Conservation (phyloP, 2,113 vertebrate species). For the Carlito syrichta region DNA sequence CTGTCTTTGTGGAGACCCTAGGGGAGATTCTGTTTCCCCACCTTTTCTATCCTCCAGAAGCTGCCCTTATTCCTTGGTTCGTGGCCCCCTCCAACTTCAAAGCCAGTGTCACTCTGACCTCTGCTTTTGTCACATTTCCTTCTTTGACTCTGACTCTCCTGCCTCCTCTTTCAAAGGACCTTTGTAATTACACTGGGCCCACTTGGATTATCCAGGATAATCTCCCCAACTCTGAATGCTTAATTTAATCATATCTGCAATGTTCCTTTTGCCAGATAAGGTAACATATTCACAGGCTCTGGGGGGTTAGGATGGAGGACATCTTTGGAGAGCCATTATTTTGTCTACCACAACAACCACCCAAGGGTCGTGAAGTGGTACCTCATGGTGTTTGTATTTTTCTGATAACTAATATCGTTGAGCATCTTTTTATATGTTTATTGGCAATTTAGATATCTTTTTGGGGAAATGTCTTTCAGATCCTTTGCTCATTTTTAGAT, state of each 20-base stretch:
- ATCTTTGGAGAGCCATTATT: not conserved
- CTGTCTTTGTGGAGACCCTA: not conserved
- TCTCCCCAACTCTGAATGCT: not conserved
- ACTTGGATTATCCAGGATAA: not conserved
- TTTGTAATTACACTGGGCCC: not conserved
- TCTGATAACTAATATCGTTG: not conserved
- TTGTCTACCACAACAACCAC: not conserved
- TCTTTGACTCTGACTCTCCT: not conserved
- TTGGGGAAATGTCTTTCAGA: not conserved
- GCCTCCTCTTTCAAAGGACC: not conserved
- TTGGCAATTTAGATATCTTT: not conserved
- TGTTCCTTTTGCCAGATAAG: not conserved
- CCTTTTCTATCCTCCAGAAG: not conserved
- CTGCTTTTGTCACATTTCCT: not conserved
- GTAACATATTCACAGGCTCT: not conserved
- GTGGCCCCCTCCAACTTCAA: not conserved
- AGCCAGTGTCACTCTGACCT: not conserved
- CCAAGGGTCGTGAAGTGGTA: not conserved
- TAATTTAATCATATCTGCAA: not conserved
- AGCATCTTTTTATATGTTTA: not conserved
- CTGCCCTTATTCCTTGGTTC: not conserved
- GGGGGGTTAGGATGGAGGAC: not conserved
- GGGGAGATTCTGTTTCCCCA: not conserved
- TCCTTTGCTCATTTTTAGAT: not conserved
- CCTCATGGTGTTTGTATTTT: not conserved